Percentiles rank a stretch among this genome's conserved stretches.
Evolutionary conservation across 1,140 invertebrate genomes (phyloP).

Genomic region (Lepidurus apus): DNA sequence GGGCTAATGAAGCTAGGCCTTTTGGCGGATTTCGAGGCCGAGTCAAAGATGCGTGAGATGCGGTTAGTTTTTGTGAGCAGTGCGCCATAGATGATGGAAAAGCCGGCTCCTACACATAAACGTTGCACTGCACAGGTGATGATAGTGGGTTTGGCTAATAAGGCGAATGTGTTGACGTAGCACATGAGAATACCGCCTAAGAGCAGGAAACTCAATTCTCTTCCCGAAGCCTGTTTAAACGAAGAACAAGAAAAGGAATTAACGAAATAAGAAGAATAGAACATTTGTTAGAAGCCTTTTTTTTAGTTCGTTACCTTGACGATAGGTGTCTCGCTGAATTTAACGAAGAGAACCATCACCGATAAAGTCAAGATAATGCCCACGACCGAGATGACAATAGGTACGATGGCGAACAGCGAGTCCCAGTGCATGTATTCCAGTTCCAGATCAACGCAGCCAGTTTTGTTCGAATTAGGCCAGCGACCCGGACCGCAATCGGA

Average conservation of each 20-base stretch:
- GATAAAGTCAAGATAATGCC: conserved; percentile 52
- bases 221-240: conserved; percentile 46
- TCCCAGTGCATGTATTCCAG: conserved; percentile 56
- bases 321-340: conserved; percentile 45
- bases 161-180: conserved; percentile 50
- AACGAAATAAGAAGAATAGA: not conserved
- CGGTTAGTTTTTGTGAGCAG: conserved; percentile 60
- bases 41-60: conserved; percentile 57
- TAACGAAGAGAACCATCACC: conserved; percentile 48
- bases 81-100: conserved; percentile 57
- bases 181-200: conserved; percentile 49
- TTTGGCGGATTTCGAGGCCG: conserved; percentile 57
- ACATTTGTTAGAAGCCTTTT: not conserved
- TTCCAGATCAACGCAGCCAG: conserved; percentile 44
- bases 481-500: conserved; percentile 51
- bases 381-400: conserved; percentile 50
- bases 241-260: conserved; percentile 9
- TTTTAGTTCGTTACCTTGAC: conserved; percentile 44
- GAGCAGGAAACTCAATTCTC: conserved; percentile 57
- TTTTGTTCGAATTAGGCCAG: conserved; percentile 47
- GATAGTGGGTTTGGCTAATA: conserved; percentile 49
- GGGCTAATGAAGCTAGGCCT: conserved; percentile 68
- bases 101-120: conserved; percentile 55
- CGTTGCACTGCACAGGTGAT: conserved; percentile 52
- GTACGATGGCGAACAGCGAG: conserved; percentile 52